Conservation (phyloP, 2,888 invertebrate species). For the Clostera curtula region DNA sequence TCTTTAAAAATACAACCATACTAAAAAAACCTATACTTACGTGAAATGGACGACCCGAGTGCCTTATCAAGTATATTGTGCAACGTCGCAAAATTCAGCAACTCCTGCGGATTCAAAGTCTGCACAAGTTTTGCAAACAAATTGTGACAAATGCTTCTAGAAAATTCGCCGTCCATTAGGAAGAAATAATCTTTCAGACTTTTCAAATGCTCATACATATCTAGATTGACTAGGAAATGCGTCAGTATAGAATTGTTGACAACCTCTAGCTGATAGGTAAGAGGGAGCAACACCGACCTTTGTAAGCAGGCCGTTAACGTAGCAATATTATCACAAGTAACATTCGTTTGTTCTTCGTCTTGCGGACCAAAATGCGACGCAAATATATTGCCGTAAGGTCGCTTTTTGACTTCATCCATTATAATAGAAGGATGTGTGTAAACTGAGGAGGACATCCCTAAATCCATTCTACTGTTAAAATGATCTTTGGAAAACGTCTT, state of each 20-base stretch:
- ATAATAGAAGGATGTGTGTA: constrained; percentile 57
- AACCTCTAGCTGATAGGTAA: constrained; percentile 80
- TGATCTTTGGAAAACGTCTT: constrained; percentile 37
- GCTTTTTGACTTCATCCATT: constrained; percentile 61
- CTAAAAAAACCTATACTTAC: constrained; percentile 41
- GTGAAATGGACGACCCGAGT: constrained; percentile 78
- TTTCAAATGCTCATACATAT: constrained; percentile 81
- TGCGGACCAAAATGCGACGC: constrained; percentile 33
- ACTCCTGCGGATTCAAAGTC: constrained; percentile 77
- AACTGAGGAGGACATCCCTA: constrained; percentile 35
- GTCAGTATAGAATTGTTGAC: constrained; percentile 83
- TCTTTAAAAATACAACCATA: not conserved
- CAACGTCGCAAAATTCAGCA: constrained; percentile 81
- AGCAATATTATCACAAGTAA: constrained; percentile 57
- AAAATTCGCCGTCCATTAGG: constrained; percentile 86
- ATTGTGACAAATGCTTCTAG: constrained; percentile 80
- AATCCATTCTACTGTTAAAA: constrained; percentile 41
- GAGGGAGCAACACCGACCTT: constrained; percentile 79
- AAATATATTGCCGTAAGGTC: constrained; percentile 56
- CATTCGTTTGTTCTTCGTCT: constrained; percentile 38
- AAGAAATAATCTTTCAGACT: constrained; percentile 87
- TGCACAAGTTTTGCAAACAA: constrained; percentile 79
- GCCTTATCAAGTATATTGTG: constrained; percentile 82
- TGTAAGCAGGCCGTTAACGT: constrained; percentile 76
- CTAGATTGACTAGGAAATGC: constrained; percentile 78